phyloP scores from a whole-genome alignment of 2,888 invertebrate genomes.

The Drosophila algonquin region DNA sequence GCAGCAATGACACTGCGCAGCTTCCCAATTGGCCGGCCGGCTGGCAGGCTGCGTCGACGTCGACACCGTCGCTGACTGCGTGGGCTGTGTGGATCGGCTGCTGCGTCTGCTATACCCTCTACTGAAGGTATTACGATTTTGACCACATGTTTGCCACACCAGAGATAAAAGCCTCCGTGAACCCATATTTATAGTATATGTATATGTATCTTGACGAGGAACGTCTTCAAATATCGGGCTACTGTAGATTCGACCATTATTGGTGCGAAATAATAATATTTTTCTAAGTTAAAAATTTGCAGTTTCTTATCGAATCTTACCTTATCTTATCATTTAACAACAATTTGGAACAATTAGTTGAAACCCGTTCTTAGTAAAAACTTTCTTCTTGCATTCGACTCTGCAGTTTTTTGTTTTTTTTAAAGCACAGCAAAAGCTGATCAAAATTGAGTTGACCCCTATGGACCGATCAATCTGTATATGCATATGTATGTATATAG shows the following conservation, averaged over 20 bases:
- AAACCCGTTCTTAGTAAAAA: background rate
- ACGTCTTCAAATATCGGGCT: too few relatives aligned
- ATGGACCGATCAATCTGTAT: too few relatives aligned
- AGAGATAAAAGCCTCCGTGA: background rate
- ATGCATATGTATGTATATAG: too few relatives aligned
- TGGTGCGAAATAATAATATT: background rate
- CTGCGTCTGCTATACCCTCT: constrained; percentile 38
- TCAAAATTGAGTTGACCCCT: background rate
- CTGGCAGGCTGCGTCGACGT: too few relatives aligned
- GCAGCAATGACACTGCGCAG: constrained; percentile 22
- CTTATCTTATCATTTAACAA: background rate
- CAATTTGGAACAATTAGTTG: background rate
- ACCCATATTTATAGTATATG: too few relatives aligned
- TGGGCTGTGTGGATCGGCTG: constrained; percentile 45
- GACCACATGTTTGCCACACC: background rate
- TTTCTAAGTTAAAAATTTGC: background rate
- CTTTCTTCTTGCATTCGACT: background rate
- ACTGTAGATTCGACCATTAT: background rate
- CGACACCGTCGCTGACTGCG: background rate
- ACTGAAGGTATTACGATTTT: constrained; percentile 18
- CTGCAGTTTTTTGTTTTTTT: background rate
- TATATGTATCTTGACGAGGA: too few relatives aligned
- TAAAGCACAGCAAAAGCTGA: too few relatives aligned
- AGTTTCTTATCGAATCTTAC: background rate
- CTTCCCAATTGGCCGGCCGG: constrained; percentile 49